phyloP scores from a whole-genome alignment of 2,797 vertebrate genomes.

The Galagoides demidoff region DNA sequence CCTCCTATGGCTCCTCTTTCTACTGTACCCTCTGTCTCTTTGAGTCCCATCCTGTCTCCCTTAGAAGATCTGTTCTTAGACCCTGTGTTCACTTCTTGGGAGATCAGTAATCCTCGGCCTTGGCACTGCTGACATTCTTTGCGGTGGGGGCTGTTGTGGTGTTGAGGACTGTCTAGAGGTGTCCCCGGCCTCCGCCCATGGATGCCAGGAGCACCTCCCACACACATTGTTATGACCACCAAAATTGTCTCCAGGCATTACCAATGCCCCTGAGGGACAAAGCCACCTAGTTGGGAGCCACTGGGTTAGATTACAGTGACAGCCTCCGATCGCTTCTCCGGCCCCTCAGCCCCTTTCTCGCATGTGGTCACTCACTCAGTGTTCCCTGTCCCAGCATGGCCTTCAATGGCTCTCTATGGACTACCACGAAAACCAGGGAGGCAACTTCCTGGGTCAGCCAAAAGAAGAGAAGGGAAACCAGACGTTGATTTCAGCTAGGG shows the following conservation, averaged over 20 bases:
- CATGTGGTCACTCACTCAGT: not conserved
- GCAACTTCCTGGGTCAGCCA: not conserved
- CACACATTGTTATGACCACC: not conserved
- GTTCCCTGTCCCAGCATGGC: not conserved
- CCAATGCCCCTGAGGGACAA: not conserved
- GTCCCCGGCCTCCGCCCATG: not conserved
- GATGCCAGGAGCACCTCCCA: not conserved
- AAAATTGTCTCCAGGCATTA: not conserved
- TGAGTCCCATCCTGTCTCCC: fast-evolving
- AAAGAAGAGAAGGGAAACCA: not conserved
- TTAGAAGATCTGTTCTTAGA: not conserved
- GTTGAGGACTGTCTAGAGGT: not conserved
- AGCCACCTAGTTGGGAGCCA: not conserved
- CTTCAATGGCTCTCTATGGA: not conserved
- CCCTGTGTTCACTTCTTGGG: not conserved
- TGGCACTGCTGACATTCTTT: not conserved
- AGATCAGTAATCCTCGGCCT: not conserved
- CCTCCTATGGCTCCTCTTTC: not conserved
- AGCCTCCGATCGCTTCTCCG: not conserved
- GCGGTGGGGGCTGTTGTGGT: not conserved
- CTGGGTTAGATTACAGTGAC: not conserved
- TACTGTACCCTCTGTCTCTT: not conserved
- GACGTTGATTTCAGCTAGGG: not conserved
- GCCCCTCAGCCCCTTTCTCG: not conserved
- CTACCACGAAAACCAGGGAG: not conserved